phyloP scores from a whole-genome alignment of 2,113 vertebrate species.

The Equus przewalskii region DNA sequence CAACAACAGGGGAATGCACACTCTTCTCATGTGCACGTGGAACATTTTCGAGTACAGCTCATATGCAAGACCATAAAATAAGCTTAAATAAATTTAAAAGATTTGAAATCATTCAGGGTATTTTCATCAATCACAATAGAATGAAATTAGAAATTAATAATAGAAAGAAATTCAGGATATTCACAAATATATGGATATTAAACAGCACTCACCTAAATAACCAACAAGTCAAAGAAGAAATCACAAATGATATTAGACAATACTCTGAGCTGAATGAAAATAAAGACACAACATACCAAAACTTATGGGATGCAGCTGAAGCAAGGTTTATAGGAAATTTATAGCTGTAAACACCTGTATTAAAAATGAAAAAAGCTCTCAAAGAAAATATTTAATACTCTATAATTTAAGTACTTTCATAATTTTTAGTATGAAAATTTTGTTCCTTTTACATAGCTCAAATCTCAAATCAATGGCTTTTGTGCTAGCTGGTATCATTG shows the following conservation, averaged over 20 bases:
- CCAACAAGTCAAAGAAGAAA: background rate
- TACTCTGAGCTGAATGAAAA: background rate
- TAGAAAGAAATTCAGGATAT: background rate
- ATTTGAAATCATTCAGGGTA: background rate
- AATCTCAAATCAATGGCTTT: background rate
- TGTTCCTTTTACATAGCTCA: background rate
- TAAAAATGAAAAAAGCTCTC: background rate
- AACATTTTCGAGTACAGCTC: background rate
- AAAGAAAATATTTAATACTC: background rate
- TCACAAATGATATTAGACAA: background rate
- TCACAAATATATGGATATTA: background rate
- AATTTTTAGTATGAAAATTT: background rate
- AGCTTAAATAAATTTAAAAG: background rate
- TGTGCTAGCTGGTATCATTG: background rate
- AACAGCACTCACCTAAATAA: background rate
- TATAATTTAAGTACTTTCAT: background rate
- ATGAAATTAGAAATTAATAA: background rate
- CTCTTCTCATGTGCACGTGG: background rate
- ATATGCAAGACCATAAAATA: background rate
- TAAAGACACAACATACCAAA: background rate
- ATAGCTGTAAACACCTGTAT: background rate
- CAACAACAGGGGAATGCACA: background rate
- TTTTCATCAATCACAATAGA: background rate
- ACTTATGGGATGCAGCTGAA: background rate
- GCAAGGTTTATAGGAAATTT: background rate